These are phyloP conservation scores for Chelmon rostratus DNA, from an alignment of 2,797 vertebrate species.

Conservation along the genomic window DNA sequence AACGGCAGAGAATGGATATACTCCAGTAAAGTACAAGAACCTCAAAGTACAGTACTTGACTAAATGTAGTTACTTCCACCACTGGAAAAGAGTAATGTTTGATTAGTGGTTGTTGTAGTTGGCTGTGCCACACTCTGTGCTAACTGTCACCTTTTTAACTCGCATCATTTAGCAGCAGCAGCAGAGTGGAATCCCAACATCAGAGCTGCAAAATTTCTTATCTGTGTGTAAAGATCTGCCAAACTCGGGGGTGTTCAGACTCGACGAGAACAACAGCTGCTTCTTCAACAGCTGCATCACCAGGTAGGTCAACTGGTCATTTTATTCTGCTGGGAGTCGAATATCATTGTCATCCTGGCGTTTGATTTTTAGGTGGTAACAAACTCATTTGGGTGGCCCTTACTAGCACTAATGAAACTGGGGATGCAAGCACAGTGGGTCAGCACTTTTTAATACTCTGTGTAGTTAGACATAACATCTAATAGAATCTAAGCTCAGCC, in stretches of 20 bases:
- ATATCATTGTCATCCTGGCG: background rate
- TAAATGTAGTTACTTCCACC: too few relatives aligned
- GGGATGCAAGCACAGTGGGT: background rate
- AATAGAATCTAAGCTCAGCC: background rate
- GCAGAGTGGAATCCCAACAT: conserved; percentile 87
- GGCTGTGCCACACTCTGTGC: background rate
- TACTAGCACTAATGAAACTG: background rate
- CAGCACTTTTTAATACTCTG: background rate
- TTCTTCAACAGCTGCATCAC: conserved; percentile 72
- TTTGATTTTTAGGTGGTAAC: background rate
- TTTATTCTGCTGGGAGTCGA: background rate
- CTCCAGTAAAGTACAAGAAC: background rate
- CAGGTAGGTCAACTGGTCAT: conserved; percentile 72
- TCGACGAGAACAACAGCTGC: conserved; percentile 78
- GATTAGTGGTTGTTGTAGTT: background rate
- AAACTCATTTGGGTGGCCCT: background rate
- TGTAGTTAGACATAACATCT: background rate
- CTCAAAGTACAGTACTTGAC: background rate
- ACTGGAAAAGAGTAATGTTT: background rate
- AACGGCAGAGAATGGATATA: too few relatives aligned
- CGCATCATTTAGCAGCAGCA: conserved; percentile 88
- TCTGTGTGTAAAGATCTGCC: conserved; percentile 92
- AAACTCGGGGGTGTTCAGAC: conserved; percentile 90
- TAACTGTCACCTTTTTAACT: background rate
- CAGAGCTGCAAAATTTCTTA: conserved; percentile 91